Evolutionary conservation across 2,113 vertebrate genomes (phyloP).

Genomic region (Chaetodon auriga): DNA sequence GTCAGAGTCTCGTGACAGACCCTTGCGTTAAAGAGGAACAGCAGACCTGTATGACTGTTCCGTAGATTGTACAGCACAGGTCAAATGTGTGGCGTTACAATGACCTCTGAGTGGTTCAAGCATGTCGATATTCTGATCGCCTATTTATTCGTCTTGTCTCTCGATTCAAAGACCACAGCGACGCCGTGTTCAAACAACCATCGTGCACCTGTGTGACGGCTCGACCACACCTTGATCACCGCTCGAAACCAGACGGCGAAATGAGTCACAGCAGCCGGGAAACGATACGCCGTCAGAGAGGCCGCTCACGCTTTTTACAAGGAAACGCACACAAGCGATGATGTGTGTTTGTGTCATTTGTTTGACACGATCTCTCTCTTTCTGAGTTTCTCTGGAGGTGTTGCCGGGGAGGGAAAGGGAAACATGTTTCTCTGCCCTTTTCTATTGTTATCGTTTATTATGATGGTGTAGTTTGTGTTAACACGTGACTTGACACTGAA

Average conservation of each 20-base stretch:
- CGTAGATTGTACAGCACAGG: not conserved
- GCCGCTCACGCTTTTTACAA: not conserved
- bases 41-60: too few relatives aligned
- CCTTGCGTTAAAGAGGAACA: too few relatives aligned
- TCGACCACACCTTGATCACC: constrained; percentile 70
- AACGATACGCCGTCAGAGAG: not conserved
- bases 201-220: constrained; percentile 56
- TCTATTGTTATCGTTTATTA: too few relatives aligned
- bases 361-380: not conserved
- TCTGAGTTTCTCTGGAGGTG: not conserved
- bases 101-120: too few relatives aligned
- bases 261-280: constrained; percentile 66
- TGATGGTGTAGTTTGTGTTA: too few relatives aligned
- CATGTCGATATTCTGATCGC: not conserved
- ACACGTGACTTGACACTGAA: too few relatives aligned
- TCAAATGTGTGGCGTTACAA: not conserved
- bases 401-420: not conserved
- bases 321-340: not conserved
- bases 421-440: not conserved
- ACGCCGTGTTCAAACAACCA: not conserved
- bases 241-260: constrained; percentile 67
- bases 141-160: not conserved
- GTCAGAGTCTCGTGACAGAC: too few relatives aligned
- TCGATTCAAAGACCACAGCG: not conserved
- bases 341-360: not conserved